These are phyloP conservation scores for Drosophila seguyi DNA, from an alignment of 1,140 invertebrate genomes.

Conservation along the genomic window DNA sequence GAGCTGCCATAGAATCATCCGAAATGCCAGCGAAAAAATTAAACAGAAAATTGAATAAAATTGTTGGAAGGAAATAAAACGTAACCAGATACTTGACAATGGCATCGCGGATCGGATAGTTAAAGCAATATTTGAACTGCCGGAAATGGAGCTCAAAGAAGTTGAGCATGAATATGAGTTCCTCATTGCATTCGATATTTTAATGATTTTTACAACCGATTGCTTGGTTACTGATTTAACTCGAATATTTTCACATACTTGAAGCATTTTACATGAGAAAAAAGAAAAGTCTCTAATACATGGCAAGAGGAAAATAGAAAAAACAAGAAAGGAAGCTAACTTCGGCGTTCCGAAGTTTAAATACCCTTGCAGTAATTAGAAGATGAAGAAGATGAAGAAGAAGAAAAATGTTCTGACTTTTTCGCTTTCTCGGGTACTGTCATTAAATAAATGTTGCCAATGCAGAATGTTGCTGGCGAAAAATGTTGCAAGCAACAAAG, in stretches of 20 bases:
- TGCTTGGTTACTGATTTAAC: conserved; percentile 1
- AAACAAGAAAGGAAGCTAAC: too few relatives aligned
- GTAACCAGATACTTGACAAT: conserved; percentile 75
- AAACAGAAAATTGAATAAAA: conserved; percentile 60
- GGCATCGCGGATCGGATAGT: conserved; percentile 40
- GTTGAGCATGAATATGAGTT: background rate
- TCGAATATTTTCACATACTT: background rate
- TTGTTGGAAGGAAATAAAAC: conserved; percentile 41
- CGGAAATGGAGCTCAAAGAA: background rate
- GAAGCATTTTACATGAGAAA: too few relatives aligned
- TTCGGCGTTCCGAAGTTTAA: too few relatives aligned
- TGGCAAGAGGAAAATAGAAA: too few relatives aligned
- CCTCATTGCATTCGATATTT: conserved; percentile 6
- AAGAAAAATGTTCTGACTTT: too few relatives aligned
- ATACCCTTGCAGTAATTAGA: too few relatives aligned
- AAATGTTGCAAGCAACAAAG: too few relatives aligned
- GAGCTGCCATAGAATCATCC: conserved; percentile 33
- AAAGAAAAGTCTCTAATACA: too few relatives aligned
- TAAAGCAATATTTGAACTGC: conserved; percentile 34
- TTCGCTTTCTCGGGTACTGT: too few relatives aligned
- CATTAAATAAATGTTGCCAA: too few relatives aligned
- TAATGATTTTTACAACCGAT: background rate
- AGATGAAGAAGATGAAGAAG: too few relatives aligned
- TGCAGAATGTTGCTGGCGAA: too few relatives aligned
- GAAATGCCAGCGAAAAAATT: conserved; percentile 45